Conservation (phyloP, 2,888 invertebrate species). For the Lasioglossum figueresi region DNA sequence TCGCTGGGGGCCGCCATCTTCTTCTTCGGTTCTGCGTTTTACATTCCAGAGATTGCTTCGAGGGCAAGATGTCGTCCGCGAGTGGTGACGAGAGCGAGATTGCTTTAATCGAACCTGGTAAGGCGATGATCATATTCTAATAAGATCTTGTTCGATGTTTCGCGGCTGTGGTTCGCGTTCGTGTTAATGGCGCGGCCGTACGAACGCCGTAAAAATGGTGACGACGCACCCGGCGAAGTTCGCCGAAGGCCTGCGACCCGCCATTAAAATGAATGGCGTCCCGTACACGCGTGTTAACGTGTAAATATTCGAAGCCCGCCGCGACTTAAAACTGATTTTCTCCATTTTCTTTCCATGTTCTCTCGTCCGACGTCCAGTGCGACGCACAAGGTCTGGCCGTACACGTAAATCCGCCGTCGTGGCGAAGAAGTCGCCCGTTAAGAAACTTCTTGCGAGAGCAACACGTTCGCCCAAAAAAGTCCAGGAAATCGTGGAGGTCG, state of each 20-base stretch:
- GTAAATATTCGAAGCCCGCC: constrained; percentile 51
- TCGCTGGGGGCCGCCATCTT: constrained; percentile 60
- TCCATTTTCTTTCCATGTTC: background rate
- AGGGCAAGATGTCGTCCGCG: constrained; percentile 78
- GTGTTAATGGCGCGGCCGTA: background rate
- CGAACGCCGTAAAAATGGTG: constrained; percentile 10
- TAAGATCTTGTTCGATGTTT: background rate
- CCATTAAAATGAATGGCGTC: constrained; percentile 78
- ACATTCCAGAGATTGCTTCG: constrained; percentile 63
- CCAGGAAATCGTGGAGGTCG: constrained; percentile 74
- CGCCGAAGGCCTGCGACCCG: constrained; percentile 64
- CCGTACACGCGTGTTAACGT: constrained; percentile 45
- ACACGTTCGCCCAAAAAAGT: constrained; percentile 74
- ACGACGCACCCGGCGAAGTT: constrained; percentile 35
- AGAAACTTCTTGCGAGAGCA: constrained; percentile 76
- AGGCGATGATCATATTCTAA: constrained; percentile 33
- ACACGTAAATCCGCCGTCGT: constrained; percentile 78
- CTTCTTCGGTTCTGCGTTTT: constrained; percentile 60
- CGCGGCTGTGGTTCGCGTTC: background rate
- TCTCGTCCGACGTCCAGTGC: constrained; percentile 78
- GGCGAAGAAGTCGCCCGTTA: constrained; percentile 78
- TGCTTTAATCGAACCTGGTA: constrained; percentile 78
- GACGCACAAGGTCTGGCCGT: constrained; percentile 87
- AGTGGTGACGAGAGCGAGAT: constrained; percentile 81
- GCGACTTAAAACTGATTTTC: background rate